Base-by-base conservation (phyloP, 2,113 vertebrate genomes). In the Cettia cetti region DNA sequence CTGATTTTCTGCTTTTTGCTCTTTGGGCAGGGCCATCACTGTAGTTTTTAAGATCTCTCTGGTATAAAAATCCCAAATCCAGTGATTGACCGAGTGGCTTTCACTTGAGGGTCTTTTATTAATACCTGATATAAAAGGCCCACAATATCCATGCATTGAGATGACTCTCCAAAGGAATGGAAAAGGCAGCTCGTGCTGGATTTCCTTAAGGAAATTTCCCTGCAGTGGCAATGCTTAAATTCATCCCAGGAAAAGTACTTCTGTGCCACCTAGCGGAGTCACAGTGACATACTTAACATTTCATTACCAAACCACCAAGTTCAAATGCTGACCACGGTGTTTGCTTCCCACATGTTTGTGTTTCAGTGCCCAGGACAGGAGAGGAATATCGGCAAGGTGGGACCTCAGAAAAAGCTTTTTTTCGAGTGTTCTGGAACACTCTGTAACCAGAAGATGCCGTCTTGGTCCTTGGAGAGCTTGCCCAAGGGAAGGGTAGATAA, bases 181-280 rank as follows among this genome's bases (percentile, higher is more conserved):
- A 39, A 45, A 77, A 70, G 33, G 71, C 42, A 54, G 49, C 12
- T 24, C 2, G 2, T 9, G 20, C 21, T 50, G 42, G 21, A 26
- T 66, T 45, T 68, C 64, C 39, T 37, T 2, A 37, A 42, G 6
- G 56, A 66, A 37, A 13, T 61, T 50, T n/a, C 8, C 17, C 16
- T 45, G 9, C 15, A 4, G 11, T 0, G 6, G 15, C 4, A 18
- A 16, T 1, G 17, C 5, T 14, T 21, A 18, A 20, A 37, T 17
- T n/a, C 13, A 26, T 27, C 42, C 42, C 52, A 11, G 9, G 56
- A 86, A 22, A 61, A 14, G 96, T 68, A 14, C 93, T 92, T 77
- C 39, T 84, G 22, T 91, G 96, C 96, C 97, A 87, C 95, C 97
- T 97, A 96, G 96, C 94, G 97, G 96, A 44, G 0, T 6, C 39